Evolutionary conservation across 2,113 vertebrate genomes (phyloP), one percentile per base, ranked within the genome.

Genomic region (Datnioides undecimradiatus): DNA sequence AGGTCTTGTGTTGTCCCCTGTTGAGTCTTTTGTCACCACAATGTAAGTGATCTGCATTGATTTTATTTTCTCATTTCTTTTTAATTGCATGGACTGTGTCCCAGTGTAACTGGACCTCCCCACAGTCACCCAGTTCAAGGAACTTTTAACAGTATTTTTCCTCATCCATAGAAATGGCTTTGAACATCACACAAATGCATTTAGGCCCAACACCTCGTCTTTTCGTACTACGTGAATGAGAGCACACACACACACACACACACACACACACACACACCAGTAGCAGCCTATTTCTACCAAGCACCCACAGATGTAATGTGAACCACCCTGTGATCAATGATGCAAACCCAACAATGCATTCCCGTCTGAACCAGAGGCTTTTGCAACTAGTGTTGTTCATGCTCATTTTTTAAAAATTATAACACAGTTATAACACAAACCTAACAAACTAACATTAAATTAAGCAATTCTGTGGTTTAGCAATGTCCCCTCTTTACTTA

Each of bases 11-110:
- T 88, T 91, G 83, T 90, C 89, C 91, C 88, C 83, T 85, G 88
- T 91, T 87, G 86, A 86, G 80, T 84, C 86, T 84, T 90, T 91
- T 92, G 90, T 92, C 93, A 92, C 91, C 80, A 82, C 91, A 90
- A 86, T 84, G 92, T 91, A 93, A 94, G 87, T 70, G 90, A 93
- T 93, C 83, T 72, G 29, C 84, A 93, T 93, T 87, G 92, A 93
- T 93, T 94, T 89, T 68, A 89, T 93, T 92, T 91, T 80, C 87
- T 87, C 87, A 90, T 94, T 92, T 90, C 88, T 91, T 87, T 91
- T 94, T 91, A 91, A 93, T 93, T 91, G 83, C 87, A 85, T 87
- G 82, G 82, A 84, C 84, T 82, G 78, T 65, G 67, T 82, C 79
- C 76, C 52, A 43, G 78, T 68, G 85, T 82, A 93, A 91, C 76